Base-by-base conservation (phyloP, 92 coral and sea anemone species). In the Phenganax subtilis region DNA sequence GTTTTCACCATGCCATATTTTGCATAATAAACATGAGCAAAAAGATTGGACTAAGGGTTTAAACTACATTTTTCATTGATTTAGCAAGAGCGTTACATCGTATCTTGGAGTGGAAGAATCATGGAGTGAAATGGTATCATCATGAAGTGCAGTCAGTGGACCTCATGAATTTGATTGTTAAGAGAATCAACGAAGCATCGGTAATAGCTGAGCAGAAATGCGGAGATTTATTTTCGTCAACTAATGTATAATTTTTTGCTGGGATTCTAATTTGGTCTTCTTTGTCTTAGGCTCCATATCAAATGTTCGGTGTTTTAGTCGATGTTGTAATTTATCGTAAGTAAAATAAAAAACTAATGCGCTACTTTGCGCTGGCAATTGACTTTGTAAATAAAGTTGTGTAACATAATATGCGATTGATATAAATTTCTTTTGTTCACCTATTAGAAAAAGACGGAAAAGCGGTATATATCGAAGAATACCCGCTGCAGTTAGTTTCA, bases 281-380 rank as follows among this genome's bases (percentile, higher is more conserved):
- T 75, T 47, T 10, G 51, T 80, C 47, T 17, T 80, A 94, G 98
- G 97, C 92, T 47, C 89, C 92, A 20, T 94, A 94, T 85, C 98
- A 94, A 83, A 94, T 94, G 98, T 94, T 94, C 71, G 85, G 93
- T 20, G 97, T 94, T 55, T 90, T 94, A 7, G 93, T 93, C 57
- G 98, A 94, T 57, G 97, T 94, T 56, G 75, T 89, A 17, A 87
- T 92, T 63, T 82, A 92, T 51, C 91, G 98, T 94, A 87, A 94
- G 98, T 93, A 75, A 15, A 30, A 16, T 54, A 30, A 16, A 64
- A 28, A 14, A 20, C 31, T 65, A 14, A 59, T 59, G 16, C 25
- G 25, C 0, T 59, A 14, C 65, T 37, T 37, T 37, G 47, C 47
- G 0, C 5, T 37, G 47, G 47, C 5, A 5, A 37, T 56, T 56